A percentile compares a stretch with the other conserved stretches of the same genome.
phyloP scores from a whole-genome alignment of 2,113 vertebrate species.

The Microcebus murinus region DNA sequence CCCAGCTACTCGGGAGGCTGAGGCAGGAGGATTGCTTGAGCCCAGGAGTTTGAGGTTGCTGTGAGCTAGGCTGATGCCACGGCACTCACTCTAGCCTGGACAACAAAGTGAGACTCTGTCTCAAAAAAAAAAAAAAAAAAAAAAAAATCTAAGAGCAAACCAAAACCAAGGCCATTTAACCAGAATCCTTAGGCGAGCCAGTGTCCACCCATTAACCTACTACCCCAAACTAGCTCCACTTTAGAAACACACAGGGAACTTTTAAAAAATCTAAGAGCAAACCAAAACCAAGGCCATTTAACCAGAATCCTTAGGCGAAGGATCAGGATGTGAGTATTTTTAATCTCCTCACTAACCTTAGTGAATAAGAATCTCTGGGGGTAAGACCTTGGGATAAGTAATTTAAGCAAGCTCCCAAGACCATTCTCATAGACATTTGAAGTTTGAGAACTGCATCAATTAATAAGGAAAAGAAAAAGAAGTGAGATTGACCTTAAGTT shows the following conservation, averaged over 20 bases:
- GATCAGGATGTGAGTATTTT: not conserved
- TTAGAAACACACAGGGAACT: not conserved
- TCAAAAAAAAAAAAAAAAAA: too few species aligned
- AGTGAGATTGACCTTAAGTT: not conserved
- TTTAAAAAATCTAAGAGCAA: not conserved
- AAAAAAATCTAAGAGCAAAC: not conserved
- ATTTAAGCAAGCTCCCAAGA: not conserved
- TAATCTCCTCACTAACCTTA: not conserved
- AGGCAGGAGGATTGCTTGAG: too few species aligned
- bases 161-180: not conserved
- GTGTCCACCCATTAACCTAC: not conserved
- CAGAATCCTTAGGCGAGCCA: not conserved
- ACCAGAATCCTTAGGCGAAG: not conserved
- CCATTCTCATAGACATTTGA: not conserved
- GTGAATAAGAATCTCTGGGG: not conserved
- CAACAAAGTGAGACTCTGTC: too few species aligned
- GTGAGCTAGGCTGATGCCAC: too few species aligned
- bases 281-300: not conserved
- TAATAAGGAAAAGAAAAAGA: not conserved
- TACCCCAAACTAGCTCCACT: not conserved
- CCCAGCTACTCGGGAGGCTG: too few species aligned
- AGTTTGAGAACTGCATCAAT: not conserved
- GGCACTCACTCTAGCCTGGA: too few species aligned
- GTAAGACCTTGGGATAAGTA: not conserved
- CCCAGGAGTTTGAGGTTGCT: too few species aligned